Percentiles rank a stretch among this genome's conserved stretches.
Conservation (phyloP, 2,797 vertebrate genomes). For the Semotilus atromaculatus region DNA sequence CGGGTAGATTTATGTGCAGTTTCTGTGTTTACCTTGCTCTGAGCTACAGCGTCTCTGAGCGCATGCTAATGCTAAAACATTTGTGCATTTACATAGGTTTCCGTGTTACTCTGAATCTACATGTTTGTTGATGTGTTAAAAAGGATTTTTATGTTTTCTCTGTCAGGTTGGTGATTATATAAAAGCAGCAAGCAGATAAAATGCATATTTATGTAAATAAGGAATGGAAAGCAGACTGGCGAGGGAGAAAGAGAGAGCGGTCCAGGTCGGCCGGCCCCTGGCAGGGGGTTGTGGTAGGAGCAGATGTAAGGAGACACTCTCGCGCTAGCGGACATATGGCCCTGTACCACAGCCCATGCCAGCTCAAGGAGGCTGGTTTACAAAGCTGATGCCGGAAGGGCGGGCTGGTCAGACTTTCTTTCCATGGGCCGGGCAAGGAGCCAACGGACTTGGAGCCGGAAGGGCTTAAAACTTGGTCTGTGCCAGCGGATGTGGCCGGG, state of each 20-base stretch:
- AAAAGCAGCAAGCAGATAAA: slow-evolving; percentile 7
- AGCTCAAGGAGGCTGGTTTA: slow-evolving; percentile 57
- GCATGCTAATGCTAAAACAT: slow-evolving; percentile 26
- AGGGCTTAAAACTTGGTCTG: slow-evolving; percentile 59
- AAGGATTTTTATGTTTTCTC: neutral
- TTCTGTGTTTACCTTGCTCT: neutral
- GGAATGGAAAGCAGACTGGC: neutral
- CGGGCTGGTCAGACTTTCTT: slow-evolving; percentile 50
- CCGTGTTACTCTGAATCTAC: neutral
- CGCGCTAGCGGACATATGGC: slow-evolving; percentile 66
- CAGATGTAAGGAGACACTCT: slow-evolving; percentile 64
- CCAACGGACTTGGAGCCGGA: slow-evolving; percentile 58
- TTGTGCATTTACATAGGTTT: slow-evolving; percentile 17
- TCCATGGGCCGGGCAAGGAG: slow-evolving; percentile 51
- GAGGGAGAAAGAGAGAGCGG: slow-evolving; percentile 19
- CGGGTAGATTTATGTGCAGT: neutral
- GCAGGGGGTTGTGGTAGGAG: slow-evolving; percentile 58
- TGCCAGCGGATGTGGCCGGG: slow-evolving; percentile 58
- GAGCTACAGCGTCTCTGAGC: neutral
- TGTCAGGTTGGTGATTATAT: slow-evolving; percentile 9
- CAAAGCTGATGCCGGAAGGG: slow-evolving; percentile 50
- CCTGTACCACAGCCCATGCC: slow-evolving; percentile 61
- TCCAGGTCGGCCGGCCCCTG: slow-evolving; percentile 54
- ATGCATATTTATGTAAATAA: slow-evolving; percentile 31
- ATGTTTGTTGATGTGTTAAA: slow-evolving; percentile 10